Percentiles rank a stretch among this genome's conserved stretches.
These are phyloP conservation scores for Pontoporia blainvillei DNA, from an alignment of 2,113 vertebrate species.

Conservation along the genomic window DNA sequence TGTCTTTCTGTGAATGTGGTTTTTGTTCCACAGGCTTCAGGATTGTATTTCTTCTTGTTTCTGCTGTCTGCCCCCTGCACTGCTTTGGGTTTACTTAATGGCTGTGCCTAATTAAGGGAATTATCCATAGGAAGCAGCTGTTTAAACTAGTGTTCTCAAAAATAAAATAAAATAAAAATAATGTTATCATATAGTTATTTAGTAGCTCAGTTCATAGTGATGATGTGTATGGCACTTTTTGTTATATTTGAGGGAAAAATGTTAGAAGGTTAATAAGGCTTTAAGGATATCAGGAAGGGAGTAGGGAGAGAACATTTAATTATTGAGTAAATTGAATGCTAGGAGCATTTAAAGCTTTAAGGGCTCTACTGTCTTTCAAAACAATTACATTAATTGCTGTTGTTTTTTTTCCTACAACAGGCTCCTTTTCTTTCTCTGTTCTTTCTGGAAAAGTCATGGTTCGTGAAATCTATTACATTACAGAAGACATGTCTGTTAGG, in stretches of 20 bases:
- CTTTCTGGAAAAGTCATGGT: conserved; percentile 99
- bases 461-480: conserved; percentile 97
- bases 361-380: not conserved
- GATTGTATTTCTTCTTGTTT: too few species aligned
- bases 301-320: not conserved
- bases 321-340: conserved; percentile 19
- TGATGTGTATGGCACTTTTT: not conserved
- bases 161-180: too few species aligned
- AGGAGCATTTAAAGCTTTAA: conserved; percentile 10
- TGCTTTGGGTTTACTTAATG: not conserved
- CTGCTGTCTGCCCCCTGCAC: too few species aligned
- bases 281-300: not conserved
- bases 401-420: conserved; percentile 76
- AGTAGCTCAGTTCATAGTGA: not conserved
- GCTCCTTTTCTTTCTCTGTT: conserved; percentile 98
- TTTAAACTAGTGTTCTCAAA: not conserved
- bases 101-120: not conserved
- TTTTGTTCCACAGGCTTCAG: too few species aligned
- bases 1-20: too few species aligned
- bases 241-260: not conserved
- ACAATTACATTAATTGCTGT: not conserved
- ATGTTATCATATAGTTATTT: not conserved
- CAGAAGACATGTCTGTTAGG: conserved; percentile 98
- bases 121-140: not conserved
- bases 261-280: not conserved